A percentile compares a stretch with the other conserved stretches of the same genome.
Conservation (phyloP, 1,140 invertebrate species). For the Limonius californicus region DNA sequence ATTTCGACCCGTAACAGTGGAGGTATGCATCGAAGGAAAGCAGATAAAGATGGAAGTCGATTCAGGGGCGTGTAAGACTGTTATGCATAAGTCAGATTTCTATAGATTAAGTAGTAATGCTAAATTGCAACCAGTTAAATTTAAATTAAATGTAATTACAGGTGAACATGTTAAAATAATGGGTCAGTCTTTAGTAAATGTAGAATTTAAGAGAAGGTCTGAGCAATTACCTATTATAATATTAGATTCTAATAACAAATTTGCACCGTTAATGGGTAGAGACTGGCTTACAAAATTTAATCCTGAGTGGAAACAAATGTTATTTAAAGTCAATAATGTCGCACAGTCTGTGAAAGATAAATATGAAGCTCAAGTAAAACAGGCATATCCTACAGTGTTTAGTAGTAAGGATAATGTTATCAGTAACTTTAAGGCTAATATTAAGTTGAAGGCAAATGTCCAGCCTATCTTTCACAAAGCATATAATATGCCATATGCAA, state of each 20-base stretch:
- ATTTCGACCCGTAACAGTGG: too few species aligned
- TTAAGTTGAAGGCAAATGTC: neutral
- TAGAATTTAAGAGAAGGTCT: neutral
- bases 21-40: constrained; percentile 1
- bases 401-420: neutral
- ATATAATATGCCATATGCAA: neutral
- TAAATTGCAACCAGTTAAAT: neutral
- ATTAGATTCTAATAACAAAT: neutral
- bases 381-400: too few species aligned
- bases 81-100: constrained; percentile 7
- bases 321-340: neutral
- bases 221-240: neutral
- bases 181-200: neutral
- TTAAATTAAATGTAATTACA: constrained; percentile 6
- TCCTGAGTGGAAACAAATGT: neutral
- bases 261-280: constrained; percentile 12
- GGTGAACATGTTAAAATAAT: neutral
- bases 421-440: neutral
- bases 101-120: neutral
- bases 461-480: neutral
- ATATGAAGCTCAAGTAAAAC: neutral
- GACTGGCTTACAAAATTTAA: neutral
- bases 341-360: neutral
- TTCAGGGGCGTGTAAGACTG: neutral
- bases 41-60: constrained; percentile 11